These are phyloP conservation scores for Onthophagus sagittarius DNA, from an alignment of 2,888 invertebrate genomes.

Conservation along the genomic window DNA sequence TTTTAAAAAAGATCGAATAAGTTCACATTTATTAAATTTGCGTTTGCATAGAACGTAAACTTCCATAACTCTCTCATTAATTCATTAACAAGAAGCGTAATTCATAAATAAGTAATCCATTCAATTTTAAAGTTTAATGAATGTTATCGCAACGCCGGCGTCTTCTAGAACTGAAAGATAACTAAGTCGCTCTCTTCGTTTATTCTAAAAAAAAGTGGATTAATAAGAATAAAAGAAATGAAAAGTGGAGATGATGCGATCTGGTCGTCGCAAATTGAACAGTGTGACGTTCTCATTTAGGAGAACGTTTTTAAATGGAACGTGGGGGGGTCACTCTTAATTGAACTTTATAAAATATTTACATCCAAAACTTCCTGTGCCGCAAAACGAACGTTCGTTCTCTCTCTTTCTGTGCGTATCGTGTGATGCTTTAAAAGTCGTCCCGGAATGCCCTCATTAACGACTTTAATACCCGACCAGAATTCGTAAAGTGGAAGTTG, in stretches of 20 bases:
- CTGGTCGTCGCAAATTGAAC: slow-evolving; percentile 5
- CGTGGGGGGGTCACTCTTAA: slow-evolving; percentile 17
- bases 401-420: too few relatives aligned
- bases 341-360: slow-evolving; percentile 24
- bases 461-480: not conserved
- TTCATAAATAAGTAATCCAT: not conserved
- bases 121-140: not conserved
- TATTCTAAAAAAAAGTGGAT: not conserved
- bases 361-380: slow-evolving; percentile 19
- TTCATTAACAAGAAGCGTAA: not conserved
- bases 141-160: not conserved
- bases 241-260: not conserved
- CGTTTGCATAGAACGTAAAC: not conserved
- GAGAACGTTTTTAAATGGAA: not conserved
- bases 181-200: not conserved
- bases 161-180: not conserved
- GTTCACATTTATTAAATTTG: too few relatives aligned
- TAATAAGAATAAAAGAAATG: not conserved
- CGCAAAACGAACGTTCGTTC: not conserved
- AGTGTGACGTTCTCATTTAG: not conserved
- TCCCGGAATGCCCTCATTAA: not conserved
- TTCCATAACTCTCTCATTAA: not conserved
- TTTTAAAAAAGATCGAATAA: too few relatives aligned
- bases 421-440: not conserved
- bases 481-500: not conserved